Evolutionary conservation across 2,113 vertebrate genomes (phyloP).

Genomic region (Eclectus roratus): DNA sequence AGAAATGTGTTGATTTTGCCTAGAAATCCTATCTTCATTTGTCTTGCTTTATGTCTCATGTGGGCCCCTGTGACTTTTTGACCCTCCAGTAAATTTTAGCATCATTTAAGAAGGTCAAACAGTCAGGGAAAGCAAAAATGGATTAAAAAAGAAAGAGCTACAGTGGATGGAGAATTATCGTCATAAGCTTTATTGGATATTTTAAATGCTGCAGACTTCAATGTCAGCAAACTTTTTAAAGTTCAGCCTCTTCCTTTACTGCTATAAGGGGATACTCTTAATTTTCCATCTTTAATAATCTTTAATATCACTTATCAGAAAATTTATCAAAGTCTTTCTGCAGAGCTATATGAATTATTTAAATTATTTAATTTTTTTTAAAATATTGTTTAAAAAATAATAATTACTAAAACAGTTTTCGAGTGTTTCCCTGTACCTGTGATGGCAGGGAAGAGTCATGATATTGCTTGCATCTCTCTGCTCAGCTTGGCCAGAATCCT

Average conservation of each 20-base stretch:
- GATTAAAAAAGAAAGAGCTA: background rate
- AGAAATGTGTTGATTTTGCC: conserved; percentile 6
- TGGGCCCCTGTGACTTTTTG: conserved; percentile 18
- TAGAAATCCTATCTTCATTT: conserved; percentile 4
- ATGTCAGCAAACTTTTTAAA: background rate
- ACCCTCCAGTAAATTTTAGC: conserved; percentile 38
- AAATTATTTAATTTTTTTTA: background rate
- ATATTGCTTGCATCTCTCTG: background rate
- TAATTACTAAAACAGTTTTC: background rate
- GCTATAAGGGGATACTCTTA: background rate
- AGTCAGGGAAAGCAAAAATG: conserved; percentile 31
- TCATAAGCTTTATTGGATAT: conserved; percentile 16
- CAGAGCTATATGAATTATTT: background rate
- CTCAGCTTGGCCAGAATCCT: background rate
- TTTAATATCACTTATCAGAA: background rate
- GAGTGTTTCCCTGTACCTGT: background rate
- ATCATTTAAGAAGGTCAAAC: conserved; percentile 43
- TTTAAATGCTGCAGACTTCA: conserved; percentile 23
- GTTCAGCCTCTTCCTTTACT: background rate
- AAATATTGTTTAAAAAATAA: background rate
- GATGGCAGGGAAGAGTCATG: background rate
- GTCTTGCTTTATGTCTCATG: background rate
- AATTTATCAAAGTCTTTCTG: background rate
- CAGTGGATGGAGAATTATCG: background rate
- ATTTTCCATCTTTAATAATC: background rate